These are phyloP conservation scores for Andrena marginata DNA, from an alignment of 2,888 invertebrate species.

Conservation along the genomic window DNA sequence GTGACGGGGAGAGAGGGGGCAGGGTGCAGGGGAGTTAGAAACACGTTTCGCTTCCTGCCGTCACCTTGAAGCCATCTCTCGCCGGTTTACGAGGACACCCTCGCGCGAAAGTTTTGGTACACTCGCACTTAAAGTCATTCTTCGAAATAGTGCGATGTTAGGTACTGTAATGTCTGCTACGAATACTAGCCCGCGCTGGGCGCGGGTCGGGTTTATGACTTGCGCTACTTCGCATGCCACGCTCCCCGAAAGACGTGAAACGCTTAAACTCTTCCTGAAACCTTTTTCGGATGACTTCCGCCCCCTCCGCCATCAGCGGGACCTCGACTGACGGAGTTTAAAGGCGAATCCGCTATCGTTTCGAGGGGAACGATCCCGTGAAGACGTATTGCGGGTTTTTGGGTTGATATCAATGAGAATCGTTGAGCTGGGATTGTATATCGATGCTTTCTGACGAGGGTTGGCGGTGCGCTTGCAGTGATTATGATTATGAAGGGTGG, in stretches of 20 bases:
- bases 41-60: slow-evolving; percentile 71
- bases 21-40: slow-evolving; percentile 55
- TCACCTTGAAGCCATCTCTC: slow-evolving; percentile 73
- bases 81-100: slow-evolving; percentile 71
- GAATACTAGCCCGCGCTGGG: slow-evolving; percentile 49
- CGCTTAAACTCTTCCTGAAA: slow-evolving; percentile 62
- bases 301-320: background rate
- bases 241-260: slow-evolving; percentile 58
- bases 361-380: background rate
- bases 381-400: background rate
- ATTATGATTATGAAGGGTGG: too few species aligned
- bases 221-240: slow-evolving; percentile 59
- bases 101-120: slow-evolving; percentile 67
- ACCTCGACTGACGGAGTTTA: slow-evolving; percentile 1
- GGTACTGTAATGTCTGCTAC: slow-evolving; percentile 69
- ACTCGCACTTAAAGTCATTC: slow-evolving; percentile 73
- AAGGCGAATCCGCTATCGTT: background rate
- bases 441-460: slow-evolving; percentile 2
- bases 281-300: slow-evolving; percentile 58
- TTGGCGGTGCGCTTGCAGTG: too few species aligned
- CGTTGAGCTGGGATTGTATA: background rate
- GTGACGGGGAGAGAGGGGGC: slow-evolving; percentile 15
- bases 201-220: slow-evolving; percentile 65
- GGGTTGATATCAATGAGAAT: background rate
- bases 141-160: slow-evolving; percentile 69